Conservation (phyloP, 2,113 vertebrate species). For the Mormyrus lacerda region DNA sequence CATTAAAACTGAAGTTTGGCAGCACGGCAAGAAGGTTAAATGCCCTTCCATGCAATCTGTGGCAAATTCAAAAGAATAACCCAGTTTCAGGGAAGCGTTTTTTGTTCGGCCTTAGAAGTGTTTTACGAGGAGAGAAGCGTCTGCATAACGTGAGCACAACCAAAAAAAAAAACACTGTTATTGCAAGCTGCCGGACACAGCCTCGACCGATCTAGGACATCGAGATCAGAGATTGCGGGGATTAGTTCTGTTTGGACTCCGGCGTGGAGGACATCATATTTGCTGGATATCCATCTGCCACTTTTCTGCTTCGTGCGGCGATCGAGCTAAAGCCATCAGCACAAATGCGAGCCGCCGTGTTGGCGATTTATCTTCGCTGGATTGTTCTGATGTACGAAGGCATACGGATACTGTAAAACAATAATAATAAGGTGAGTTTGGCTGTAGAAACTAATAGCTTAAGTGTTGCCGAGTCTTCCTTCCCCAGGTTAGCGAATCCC, state of each 20-base stretch:
- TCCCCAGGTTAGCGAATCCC: background rate
- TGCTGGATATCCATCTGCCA: slow-evolving; percentile 48
- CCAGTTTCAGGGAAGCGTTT: background rate
- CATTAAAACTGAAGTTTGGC: slow-evolving; percentile 15
- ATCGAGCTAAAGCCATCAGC: slow-evolving; percentile 52
- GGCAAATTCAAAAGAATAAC: background rate
- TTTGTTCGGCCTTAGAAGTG: background rate
- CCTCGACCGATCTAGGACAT: background rate
- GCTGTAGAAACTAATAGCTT: background rate
- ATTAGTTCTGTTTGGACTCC: slow-evolving; percentile 37
- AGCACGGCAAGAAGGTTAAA: background rate
- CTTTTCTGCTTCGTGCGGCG: slow-evolving; percentile 57
- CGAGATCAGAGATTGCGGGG: slow-evolving; percentile 5
- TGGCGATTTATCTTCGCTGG: slow-evolving; percentile 50
- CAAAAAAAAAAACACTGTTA: slow-evolving; percentile 2
- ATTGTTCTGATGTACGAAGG: slow-evolving; percentile 62
- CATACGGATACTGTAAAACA: slow-evolving; percentile 41
- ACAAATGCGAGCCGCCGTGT: slow-evolving; percentile 61
- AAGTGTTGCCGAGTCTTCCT: background rate
- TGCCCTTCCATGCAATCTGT: background rate
- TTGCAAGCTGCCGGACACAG: slow-evolving; percentile 21
- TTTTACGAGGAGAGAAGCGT: background rate
- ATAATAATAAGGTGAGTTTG: slow-evolving; percentile 47
- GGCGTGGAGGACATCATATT: slow-evolving; percentile 39
- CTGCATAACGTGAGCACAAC: slow-evolving; percentile 9